Evolutionary conservation across 1,140 invertebrate species (phyloP), one percentile per base, ranked within the genome.

Genomic region (Polyergus mexicanus): DNA sequence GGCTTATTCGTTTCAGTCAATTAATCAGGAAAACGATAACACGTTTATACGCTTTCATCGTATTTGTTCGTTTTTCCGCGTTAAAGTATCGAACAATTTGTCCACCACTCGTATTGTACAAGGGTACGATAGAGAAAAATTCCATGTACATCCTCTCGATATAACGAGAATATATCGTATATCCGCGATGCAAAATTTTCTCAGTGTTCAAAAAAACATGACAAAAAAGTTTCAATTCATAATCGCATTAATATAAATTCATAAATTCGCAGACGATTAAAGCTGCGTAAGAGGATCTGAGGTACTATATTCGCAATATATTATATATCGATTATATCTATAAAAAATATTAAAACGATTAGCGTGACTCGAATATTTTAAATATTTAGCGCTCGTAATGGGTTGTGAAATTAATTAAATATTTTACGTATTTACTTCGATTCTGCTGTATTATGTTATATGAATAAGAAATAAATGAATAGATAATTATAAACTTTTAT

Each of bases 1-100:
- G 68, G 68, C 78, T 83, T 74, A 83, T 83, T 83, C 78, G 68
- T 83, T 81, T 83, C 74, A 69, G 78, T 83, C 78, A 56, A 83
- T 83, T 83, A 83, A 83, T 83, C 68, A 60, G 68, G 78, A 28
- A 60, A 83, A 83, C 68, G 66, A 81, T 72, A 81, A 81, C 66
- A 71, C 77, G 78, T 47, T 74, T 72, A 38, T 83, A 60, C 54
- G 78, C 78, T 83, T 83, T 83, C 78, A 81, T 71, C 78, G 38
- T 83, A 83, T 83, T 83, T 74, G 54, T 83, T 74, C 68, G 54
- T 56, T 83, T 74, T 83, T 28, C 28, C 54, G 54, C 54, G 68
- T 74, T 83, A 74, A 83, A 83, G 68, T 41, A 60, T 44, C 38
- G 51, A 11, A 13, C 66, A 81, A 81, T 81, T 72, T 81, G 66